Evolutionary conservation across 2,113 vertebrate genomes (phyloP), one percentile per base, ranked within the genome.

Genomic region (Boleophthalmus pectinirostris): DNA sequence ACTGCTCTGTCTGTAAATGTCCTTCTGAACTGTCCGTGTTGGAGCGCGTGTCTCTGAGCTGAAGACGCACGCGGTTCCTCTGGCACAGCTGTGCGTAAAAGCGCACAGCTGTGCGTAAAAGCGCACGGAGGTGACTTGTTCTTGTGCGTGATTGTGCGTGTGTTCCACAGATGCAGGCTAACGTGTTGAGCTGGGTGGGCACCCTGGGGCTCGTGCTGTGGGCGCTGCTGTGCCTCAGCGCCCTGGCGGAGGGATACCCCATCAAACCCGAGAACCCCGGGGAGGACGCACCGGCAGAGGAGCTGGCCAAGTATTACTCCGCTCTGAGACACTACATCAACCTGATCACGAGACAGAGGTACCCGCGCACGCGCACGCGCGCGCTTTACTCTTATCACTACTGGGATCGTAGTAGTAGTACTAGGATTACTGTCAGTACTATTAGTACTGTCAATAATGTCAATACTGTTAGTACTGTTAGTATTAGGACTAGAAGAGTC

Each of bases 311-410:
- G 93, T 99, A 99, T 90, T 99, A 98, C 92, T 96, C 96, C 13
- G 97, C 96, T 60, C 90, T 99, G 91, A 95, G 97, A 90, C 97
- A 99, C 91, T 99, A 99, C 92, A 97, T 99, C 92, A 99, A 99
- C 88, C 97, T 99, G 79, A 98, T 99, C 92, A 99, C 97, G 81
- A 92, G 98, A 91, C 97, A 98, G 93, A 97, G 98, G 98, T 98
- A 92, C 81, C 82, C 21, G 3, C 68, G 29, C 29, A n/a, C n/a
- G n/a, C n/a, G n/a, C n/a, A n/a, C 18, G 23, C 46, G 67, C 14
- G 18, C 23, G 69, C 18, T 29, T 47, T 47, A 47, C 15, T 47
- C 12, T 47, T 47, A 18, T 49, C 29, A 29, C 29, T 29, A 4
- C 29, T n/a, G n/a, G n/a, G n/a, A n/a, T n/a, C n/a, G n/a, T 47